A percentile compares a stretch with the other conserved stretches of the same genome.
Evolutionary conservation across 2,113 vertebrate species (phyloP).

Genomic region (Chascanopsetta lugubris): DNA sequence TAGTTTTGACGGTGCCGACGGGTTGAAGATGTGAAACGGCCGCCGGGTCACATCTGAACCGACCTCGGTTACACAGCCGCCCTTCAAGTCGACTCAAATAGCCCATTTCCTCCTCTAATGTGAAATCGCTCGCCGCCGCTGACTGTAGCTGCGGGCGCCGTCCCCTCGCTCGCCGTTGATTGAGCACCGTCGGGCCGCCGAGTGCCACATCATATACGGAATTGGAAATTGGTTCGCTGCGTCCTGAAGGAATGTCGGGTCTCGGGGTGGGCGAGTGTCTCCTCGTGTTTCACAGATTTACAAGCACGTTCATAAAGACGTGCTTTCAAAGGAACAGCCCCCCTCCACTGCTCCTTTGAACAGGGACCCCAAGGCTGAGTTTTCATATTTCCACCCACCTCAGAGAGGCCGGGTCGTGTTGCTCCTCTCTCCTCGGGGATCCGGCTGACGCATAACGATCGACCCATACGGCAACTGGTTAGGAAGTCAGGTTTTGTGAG

Average conservation of each 20-base stretch:
- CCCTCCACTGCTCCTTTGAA: neutral
- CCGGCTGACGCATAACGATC: conserved; percentile 35
- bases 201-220: conserved; percentile 13
- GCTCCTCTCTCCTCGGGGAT: conserved; percentile 13
- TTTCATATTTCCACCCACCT: conserved; percentile 12
- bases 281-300: neutral
- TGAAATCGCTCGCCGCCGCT: too few species aligned
- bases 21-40: neutral
- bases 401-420: conserved; percentile 24
- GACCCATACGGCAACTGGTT: conserved; percentile 34
- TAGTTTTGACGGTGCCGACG: neutral
- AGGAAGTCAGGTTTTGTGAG: neutral
- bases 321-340: conserved; percentile 5
- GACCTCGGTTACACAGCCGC: neutral
- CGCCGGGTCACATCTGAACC: neutral
- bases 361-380: neutral
- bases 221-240: conserved; percentile 33
- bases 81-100: neutral
- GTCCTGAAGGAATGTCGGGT: conserved; percentile 18
- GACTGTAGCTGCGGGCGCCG: neutral
- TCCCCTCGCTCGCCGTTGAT: neutral
- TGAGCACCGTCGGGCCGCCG: conserved; percentile 6
- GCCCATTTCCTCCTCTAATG: neutral
- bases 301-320: neutral
- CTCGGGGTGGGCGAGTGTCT: conserved; percentile 1